phyloP scores from a whole-genome alignment of 2,888 invertebrate species.

The Zygaena filipendulae region DNA sequence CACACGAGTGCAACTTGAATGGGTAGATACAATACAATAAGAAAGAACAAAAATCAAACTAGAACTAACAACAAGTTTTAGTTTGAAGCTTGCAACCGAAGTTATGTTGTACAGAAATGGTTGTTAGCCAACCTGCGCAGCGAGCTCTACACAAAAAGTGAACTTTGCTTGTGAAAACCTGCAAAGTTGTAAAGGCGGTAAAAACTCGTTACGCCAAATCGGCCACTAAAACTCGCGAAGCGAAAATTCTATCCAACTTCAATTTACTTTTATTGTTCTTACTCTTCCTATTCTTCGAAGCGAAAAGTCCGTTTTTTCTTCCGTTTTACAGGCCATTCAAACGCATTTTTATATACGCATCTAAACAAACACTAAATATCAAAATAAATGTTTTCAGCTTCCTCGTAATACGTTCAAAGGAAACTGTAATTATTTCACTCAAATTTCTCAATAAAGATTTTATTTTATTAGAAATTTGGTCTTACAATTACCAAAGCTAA shows the following conservation, averaged over 20 bases:
- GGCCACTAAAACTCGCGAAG: conserved; percentile 64
- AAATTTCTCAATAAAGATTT: too few species aligned
- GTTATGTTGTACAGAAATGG: conserved; percentile 28
- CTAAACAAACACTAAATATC: conserved; percentile 37
- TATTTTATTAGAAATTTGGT: too few species aligned
- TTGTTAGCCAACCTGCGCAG: too few species aligned
- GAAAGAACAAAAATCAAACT: too few species aligned
- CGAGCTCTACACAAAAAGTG: too few species aligned
- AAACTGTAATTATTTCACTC: too few species aligned
- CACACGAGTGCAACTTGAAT: too few species aligned
- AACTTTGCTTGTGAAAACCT: conserved; percentile 43
- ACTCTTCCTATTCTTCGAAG: conserved; percentile 45
- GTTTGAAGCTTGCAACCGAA: too few species aligned
- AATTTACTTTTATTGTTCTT: conserved; percentile 66
- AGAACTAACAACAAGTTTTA: too few species aligned
- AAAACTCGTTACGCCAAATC: conserved; percentile 65
- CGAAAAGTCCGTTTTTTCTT: conserved; percentile 41
- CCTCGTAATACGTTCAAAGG: conserved; percentile 37
- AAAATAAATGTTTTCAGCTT: conserved; percentile 38
- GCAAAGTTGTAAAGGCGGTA: conserved; percentile 60
- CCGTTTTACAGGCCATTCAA: conserved; percentile 40
- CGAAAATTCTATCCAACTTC: conserved; percentile 66
- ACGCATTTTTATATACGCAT: conserved; percentile 50
- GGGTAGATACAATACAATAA: too few species aligned
- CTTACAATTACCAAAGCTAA: too few species aligned